Evolutionary conservation across 2,888 invertebrate species (phyloP).

Genomic region (Cenopis cana): DNA sequence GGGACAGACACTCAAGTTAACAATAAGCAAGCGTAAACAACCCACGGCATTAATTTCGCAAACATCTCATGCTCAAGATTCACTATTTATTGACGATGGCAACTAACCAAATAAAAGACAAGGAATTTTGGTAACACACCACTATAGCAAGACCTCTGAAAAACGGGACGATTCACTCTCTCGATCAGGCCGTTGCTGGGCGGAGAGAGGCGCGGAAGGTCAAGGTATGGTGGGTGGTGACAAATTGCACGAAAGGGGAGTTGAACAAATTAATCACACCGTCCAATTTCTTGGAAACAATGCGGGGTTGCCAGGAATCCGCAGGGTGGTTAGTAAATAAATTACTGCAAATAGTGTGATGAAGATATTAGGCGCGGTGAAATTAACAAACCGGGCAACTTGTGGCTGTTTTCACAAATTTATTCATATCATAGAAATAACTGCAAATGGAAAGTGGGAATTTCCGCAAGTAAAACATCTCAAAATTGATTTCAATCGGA

Average conservation of each 20-base stretch:
- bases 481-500: too few species aligned
- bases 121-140: conserved; percentile 61
- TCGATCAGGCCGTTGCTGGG: conserved; percentile 29
- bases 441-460: not conserved
- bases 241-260: conserved; percentile 77
- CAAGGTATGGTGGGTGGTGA: conserved; percentile 63
- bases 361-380: conserved; percentile 25
- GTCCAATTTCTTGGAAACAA: conserved; percentile 82
- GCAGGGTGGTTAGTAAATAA: conserved; percentile 36
- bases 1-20: conserved; percentile 20
- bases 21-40: conserved; percentile 54
- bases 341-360: conserved; percentile 33
- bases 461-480: not conserved
- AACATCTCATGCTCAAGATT: conserved; percentile 62
- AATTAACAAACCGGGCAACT: not conserved
- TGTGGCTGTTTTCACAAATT: not conserved
- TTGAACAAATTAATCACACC: conserved; percentile 80
- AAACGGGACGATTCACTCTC: conserved; percentile 35
- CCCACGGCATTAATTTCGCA: conserved; percentile 62
- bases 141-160: conserved; percentile 52
- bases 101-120: conserved; percentile 73
- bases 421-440: not conserved
- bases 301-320: conserved; percentile 56
- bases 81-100: conserved; percentile 75
- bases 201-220: conserved; percentile 50